Evolutionary conservation across 1,140 invertebrate genomes (phyloP), one percentile per base, ranked within the genome.

Genomic region (Bombyx mandarina): DNA sequence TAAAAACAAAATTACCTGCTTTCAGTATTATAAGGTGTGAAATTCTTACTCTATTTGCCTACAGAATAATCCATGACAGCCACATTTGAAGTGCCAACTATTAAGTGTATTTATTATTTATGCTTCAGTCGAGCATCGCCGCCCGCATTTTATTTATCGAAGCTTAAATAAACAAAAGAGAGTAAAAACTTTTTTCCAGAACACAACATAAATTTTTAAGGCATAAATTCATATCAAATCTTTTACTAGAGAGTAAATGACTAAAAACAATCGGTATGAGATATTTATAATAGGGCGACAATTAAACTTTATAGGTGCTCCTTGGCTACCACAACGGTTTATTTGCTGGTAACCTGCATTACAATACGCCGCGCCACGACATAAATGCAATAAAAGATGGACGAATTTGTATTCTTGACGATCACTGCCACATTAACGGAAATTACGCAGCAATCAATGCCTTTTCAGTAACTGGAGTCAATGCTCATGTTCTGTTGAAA

Each of bases 341-440:
- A 50, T 8, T 77, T 18, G 66, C 77, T n/a, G 71, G 57, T 0
- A 77, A 69, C 43, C 43, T 79, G 3, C 58, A 79, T 49, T 76
- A 65, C 46, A 50, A 61, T 0, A 59, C 65, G 4, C 71, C 69
- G 7, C 57, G 69, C 0, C 18, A 66, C 1, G 75, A 79, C 44
- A 53, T 77, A 3, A 50, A 26, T 2, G 67, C 63, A 1, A 4
- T 79, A 0, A 58, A 53, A 8, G 70, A 73, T 1, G 67, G 66
- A 3, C 62, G 69, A 3, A 72, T 79, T 46, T 43, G 48, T 5
- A 63, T 79, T 4, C 50, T 66, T 1, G 61, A 61, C 4, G 65
- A 75, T 2, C 54, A 75, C 50, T 10, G 55, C n/a, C 45, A 44
- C 0, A 61, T 77, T 8, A 7, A 26, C 0, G 54, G 63, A 0